These are phyloP conservation scores for Pogonus chalceus DNA, from an alignment of 1,140 invertebrate species.

Conservation along the genomic window DNA sequence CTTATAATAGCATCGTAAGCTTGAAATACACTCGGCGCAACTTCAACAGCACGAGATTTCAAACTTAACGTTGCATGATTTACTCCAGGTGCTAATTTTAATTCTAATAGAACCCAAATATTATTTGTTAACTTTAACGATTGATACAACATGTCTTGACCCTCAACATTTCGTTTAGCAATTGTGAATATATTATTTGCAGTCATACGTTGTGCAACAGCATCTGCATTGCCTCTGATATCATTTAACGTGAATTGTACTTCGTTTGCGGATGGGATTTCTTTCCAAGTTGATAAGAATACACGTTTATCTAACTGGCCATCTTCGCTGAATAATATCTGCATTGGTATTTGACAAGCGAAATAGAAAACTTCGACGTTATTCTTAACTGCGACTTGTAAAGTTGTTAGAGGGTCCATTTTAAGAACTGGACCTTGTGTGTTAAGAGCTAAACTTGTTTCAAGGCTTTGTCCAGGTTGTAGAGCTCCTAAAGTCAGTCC, in stretches of 20 bases:
- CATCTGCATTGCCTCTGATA: conserved; percentile 62
- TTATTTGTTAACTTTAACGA: conserved; percentile 95
- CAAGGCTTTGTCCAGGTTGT: conserved; percentile 73
- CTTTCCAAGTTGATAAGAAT: conserved; percentile 97
- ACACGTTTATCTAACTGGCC: conserved; percentile 96
- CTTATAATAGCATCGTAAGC: conserved; percentile 85
- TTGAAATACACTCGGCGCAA: conserved; percentile 83
- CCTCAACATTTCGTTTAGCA: conserved; percentile 97
- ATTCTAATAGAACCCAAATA: conserved; percentile 93
- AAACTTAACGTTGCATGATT: conserved; percentile 81
- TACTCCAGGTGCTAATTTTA: conserved; percentile 92
- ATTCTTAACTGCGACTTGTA: conserved; percentile 97
- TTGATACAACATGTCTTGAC: conserved; percentile 98
- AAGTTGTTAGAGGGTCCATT: conserved; percentile 94
- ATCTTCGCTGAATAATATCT: conserved; percentile 91
- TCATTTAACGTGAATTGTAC: conserved; percentile 77
- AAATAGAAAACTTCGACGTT: conserved; percentile 99
- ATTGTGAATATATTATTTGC: conserved; percentile 98
- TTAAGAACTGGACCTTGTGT: conserved; percentile 87
- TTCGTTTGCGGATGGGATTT: conserved; percentile 97
- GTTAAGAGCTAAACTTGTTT: conserved; percentile 65
- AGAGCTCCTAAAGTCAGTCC: conserved; percentile 75
- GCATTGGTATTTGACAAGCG: conserved; percentile 85
- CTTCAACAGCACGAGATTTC: conserved; percentile 88
- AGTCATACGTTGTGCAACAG: conserved; percentile 89